These are phyloP conservation scores for Xestia sexstrigata DNA, from an alignment of 2,888 invertebrate species.

Conservation along the genomic window DNA sequence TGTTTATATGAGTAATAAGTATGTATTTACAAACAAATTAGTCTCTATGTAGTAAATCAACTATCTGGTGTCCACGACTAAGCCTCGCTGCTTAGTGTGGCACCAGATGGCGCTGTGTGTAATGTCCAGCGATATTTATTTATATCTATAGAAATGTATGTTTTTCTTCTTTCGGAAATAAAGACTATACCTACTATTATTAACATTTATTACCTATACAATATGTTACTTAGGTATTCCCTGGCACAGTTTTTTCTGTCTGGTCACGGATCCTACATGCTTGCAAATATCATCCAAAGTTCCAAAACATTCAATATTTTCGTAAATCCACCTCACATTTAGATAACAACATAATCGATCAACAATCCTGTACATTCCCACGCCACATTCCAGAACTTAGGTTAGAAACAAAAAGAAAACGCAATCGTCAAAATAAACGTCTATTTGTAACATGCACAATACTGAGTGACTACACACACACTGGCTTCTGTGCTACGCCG, in stretches of 20 bases:
- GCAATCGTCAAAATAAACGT: constrained; percentile 41
- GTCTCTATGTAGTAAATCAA: too few species aligned
- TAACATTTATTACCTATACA: too few species aligned
- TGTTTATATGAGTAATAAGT: too few species aligned
- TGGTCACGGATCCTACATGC: neutral
- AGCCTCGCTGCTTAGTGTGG: too few species aligned
- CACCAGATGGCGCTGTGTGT: too few species aligned
- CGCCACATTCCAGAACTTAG: constrained; percentile 36
- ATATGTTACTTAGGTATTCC: neutral
- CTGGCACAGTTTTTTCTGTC: neutral
- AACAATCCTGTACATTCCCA: constrained; percentile 22
- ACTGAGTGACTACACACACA: constrained; percentile 22
- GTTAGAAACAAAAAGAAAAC: constrained; percentile 51
- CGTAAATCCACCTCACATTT: neutral
- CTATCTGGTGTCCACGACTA: too few species aligned
- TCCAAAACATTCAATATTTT: neutral
- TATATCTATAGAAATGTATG: neutral
- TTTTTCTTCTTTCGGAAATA: neutral
- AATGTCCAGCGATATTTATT: too few species aligned
- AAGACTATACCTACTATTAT: neutral
- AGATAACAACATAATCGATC: constrained; percentile 33
- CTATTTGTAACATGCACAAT: constrained; percentile 55
- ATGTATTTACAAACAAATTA: too few species aligned
- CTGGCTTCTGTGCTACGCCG: neutral
- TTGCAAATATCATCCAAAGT: neutral